These are phyloP conservation scores for Halictus ligatus DNA, from an alignment of 2,888 invertebrate species.

Conservation along the genomic window DNA sequence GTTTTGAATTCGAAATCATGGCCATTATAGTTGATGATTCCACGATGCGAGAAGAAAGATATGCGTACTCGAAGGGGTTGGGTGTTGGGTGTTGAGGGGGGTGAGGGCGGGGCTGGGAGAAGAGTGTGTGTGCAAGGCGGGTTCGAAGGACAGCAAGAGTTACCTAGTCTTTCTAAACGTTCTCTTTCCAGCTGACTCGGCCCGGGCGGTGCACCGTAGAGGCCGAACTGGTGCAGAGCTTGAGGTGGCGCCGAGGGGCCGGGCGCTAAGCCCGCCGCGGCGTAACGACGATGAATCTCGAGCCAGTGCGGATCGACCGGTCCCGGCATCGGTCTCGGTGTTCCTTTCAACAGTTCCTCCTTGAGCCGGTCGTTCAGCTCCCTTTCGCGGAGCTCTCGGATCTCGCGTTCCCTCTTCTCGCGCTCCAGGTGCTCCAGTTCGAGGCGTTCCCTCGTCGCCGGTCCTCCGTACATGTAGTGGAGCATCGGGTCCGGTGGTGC, in stretches of 20 bases:
- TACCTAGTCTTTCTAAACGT: constrained; percentile 93
- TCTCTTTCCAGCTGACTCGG: constrained; percentile 95
- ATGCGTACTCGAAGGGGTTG: constrained; percentile 37
- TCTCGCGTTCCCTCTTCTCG: constrained; percentile 85
- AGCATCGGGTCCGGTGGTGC: constrained; percentile 90
- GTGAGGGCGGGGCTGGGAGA: neutral
- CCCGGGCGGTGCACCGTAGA: constrained; percentile 90
- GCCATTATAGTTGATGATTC: constrained; percentile 45
- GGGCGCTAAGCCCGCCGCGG: constrained; percentile 82
- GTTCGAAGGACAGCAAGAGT: constrained; percentile 74
- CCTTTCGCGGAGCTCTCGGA: constrained; percentile 90
- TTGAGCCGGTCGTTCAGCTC: constrained; percentile 94
- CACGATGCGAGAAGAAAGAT: constrained; percentile 57
- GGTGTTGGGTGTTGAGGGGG: constrained; percentile 8
- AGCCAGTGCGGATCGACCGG: constrained; percentile 93
- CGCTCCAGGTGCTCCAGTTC: constrained; percentile 86
- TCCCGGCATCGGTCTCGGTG: constrained; percentile 83
- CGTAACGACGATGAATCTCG: constrained; percentile 93
- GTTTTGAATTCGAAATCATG: constrained; percentile 31
- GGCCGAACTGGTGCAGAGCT: constrained; percentile 89
- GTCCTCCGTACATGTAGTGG: constrained; percentile 92
- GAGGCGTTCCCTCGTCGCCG: constrained; percentile 89
- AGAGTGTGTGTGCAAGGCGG: neutral
- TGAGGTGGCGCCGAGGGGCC: constrained; percentile 85
- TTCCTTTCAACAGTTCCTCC: constrained; percentile 93